phyloP scores from a whole-genome alignment of 2,797 vertebrate genomes.

The Myiotriccus ornatus region DNA sequence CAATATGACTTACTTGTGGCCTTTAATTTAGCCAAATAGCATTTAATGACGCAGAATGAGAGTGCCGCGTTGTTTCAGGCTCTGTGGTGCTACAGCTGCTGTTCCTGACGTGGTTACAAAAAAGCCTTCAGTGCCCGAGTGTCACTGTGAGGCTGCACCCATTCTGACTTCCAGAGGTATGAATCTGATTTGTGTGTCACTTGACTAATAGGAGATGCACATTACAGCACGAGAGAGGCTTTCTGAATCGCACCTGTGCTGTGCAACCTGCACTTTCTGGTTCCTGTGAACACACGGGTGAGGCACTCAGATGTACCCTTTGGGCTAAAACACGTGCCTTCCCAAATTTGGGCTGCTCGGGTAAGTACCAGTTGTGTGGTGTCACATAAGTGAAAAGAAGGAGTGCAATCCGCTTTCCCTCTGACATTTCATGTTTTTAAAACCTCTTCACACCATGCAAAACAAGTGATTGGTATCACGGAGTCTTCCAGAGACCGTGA shows the following conservation, averaged over 20 bases:
- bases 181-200: neutral
- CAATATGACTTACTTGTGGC: neutral
- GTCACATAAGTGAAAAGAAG: neutral
- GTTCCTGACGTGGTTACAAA: fast-evolving
- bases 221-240: neutral
- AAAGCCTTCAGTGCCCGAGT: neutral
- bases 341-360: neutral
- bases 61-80: neutral
- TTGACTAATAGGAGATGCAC: neutral
- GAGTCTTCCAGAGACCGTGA: neutral
- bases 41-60: neutral
- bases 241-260: neutral
- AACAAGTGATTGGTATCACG: neutral
- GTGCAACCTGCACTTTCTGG: neutral
- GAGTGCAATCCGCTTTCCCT: neutral
- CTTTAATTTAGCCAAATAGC: neutral
- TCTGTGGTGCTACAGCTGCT: neutral
- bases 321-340: neutral
- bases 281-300: neutral
- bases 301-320: neutral
- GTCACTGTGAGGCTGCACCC: fast-evolving
- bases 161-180: neutral
- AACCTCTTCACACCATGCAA: neutral
- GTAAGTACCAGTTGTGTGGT: neutral
- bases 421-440: neutral